phyloP scores from a whole-genome alignment of 2,797 vertebrate genomes.

The Pangasius larnaudii region DNA sequence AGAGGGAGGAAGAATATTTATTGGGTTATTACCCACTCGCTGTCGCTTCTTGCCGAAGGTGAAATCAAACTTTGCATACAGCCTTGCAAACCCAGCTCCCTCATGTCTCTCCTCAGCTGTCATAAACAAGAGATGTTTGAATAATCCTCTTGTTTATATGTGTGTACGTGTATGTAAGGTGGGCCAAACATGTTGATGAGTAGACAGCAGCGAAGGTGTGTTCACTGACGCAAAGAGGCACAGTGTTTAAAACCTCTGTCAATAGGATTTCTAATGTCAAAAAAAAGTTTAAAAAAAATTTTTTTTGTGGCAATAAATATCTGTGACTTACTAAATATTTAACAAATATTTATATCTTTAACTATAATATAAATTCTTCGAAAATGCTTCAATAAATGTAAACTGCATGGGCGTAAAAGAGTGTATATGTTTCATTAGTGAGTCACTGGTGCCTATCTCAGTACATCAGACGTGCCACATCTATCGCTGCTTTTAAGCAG shows the following conservation, averaged over 20 bases:
- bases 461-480: background rate
- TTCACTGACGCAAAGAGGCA: slow-evolving; percentile 5
- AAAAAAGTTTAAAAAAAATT: too few species aligned
- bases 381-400: background rate
- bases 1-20: slow-evolving; percentile 60
- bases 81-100: slow-evolving; percentile 62
- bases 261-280: background rate
- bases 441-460: background rate
- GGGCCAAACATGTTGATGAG: slow-evolving; percentile 59
- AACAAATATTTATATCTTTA: background rate
- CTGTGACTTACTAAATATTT: background rate
- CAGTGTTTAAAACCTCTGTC: slow-evolving; percentile 22
- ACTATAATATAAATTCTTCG: background rate
- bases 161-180: slow-evolving; percentile 32
- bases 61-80: slow-evolving; percentile 65
- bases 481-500: background rate
- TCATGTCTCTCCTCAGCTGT: slow-evolving; percentile 51
- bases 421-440: background rate
- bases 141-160: slow-evolving; percentile 68
- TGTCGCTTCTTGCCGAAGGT: slow-evolving; percentile 58
- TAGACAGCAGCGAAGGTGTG: slow-evolving; percentile 45
- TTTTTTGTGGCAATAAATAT: background rate
- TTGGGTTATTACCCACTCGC: slow-evolving; percentile 56
- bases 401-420: background rate
- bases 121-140: slow-evolving; percentile 61